Conservation (phyloP, 2,888 invertebrate genomes). For the Caenorhabditis zanzibari region DNA sequence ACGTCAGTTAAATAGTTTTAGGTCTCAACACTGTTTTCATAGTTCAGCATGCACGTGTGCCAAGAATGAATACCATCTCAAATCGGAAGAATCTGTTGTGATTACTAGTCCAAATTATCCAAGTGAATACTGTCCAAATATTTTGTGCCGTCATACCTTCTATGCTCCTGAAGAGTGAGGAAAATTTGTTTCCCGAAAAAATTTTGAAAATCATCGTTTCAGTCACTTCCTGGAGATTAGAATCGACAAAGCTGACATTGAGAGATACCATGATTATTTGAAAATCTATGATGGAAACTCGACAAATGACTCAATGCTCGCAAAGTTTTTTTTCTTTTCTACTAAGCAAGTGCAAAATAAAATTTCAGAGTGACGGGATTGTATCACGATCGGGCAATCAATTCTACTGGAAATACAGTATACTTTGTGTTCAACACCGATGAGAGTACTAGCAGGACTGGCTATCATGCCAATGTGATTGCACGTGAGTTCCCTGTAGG, state of each 20-base stretch:
- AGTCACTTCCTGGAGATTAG: conserved; percentile 26
- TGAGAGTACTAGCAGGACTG: conserved; percentile 23
- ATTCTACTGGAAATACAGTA: not conserved
- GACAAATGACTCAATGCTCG: not conserved
- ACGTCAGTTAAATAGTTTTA: conserved; percentile 3
- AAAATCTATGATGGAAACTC: conserved; percentile 46
- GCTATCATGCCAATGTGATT: conserved; percentile 44
- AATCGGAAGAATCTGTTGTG: not conserved
- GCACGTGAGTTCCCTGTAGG: conserved; percentile 37
- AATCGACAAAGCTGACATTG: conserved; percentile 31
- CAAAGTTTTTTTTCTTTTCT: not conserved
- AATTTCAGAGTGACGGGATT: conserved; percentile 17
- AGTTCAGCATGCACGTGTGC: conserved; percentile 31
- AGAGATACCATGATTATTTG: conserved; percentile 41
- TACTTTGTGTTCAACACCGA: conserved; percentile 29
- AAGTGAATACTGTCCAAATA: conserved; percentile 33
- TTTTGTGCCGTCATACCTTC: conserved; percentile 35
- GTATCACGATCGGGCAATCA: not conserved
- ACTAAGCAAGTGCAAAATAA: not conserved
- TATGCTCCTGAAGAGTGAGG: not conserved
- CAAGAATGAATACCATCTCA: not conserved
- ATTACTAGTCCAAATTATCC: conserved; percentile 47
- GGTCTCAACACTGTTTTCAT: too few species aligned
- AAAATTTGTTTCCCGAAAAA: not conserved
- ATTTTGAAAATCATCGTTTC: too few species aligned